Evolutionary conservation across 2,888 invertebrate species (phyloP).

Genomic region (Lycia hirtaria): DNA sequence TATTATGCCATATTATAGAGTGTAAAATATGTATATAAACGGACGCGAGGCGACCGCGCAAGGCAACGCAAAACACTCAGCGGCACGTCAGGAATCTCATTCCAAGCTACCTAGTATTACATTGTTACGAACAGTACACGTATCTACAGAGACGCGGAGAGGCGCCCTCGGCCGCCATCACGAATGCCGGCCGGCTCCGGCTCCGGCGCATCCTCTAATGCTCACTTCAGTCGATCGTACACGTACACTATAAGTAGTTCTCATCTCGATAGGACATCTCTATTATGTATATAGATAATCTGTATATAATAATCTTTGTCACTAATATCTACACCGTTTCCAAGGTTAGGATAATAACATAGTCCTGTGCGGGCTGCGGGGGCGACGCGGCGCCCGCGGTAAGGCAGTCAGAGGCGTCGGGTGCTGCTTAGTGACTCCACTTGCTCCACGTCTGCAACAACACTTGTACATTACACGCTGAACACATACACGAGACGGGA

Average conservation of each 20-base stretch:
- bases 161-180: too few relatives aligned
- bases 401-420: slow-evolving; percentile 56
- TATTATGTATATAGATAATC: slow-evolving; percentile 84
- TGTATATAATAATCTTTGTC: slow-evolving; percentile 84
- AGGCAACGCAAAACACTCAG: slow-evolving; percentile 69
- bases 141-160: too few relatives aligned
- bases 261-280: slow-evolving; percentile 81
- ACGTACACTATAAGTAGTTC: slow-evolving; percentile 77
- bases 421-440: slow-evolving; percentile 75
- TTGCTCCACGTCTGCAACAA: slow-evolving; percentile 79
- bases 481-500: background rate
- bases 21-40: slow-evolving; percentile 76
- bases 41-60: slow-evolving; percentile 61
- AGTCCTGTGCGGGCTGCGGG: slow-evolving; percentile 62
- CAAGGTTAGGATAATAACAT: slow-evolving; percentile 78
- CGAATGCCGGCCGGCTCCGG: too few relatives aligned
- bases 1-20: slow-evolving; percentile 85
- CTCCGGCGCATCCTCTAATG: slow-evolving; percentile 76
- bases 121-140: slow-evolving; percentile 47
- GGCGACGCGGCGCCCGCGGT: slow-evolving; percentile 47
- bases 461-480: slow-evolving; percentile 20
- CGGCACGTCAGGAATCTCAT: slow-evolving; percentile 78
- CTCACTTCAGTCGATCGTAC: slow-evolving; percentile 80
- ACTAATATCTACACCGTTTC: slow-evolving; percentile 85
- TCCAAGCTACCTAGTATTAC: slow-evolving; percentile 71